Conservation (phyloP, 1,140 invertebrate species). For the Drosophila lacertosa region DNA sequence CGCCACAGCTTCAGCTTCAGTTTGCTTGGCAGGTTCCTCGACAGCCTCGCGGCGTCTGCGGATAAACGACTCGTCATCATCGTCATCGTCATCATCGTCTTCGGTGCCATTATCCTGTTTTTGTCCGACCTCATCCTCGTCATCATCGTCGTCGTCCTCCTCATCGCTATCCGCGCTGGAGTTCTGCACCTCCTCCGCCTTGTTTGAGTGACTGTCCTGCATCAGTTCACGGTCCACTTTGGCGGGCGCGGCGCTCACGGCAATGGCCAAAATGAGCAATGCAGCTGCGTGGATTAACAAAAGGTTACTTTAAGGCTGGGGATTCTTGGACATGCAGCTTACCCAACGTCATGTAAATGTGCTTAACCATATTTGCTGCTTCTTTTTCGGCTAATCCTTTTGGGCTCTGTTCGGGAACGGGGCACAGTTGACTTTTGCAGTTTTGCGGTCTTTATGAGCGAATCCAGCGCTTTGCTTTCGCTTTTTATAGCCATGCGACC, state of each 20-base stretch:
- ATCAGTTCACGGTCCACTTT: slow-evolving; percentile 21
- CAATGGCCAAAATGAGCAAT: slow-evolving; percentile 50
- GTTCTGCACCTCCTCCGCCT: slow-evolving; percentile 26
- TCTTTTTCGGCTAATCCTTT: slow-evolving; percentile 42
- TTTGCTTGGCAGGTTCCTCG: slow-evolving; percentile 20
- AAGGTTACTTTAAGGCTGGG: slow-evolving; percentile 2
- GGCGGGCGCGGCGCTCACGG: slow-evolving; percentile 46
- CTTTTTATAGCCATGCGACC: slow-evolving; percentile 69
- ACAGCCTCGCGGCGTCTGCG: slow-evolving; percentile 55
- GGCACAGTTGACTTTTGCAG: slow-evolving; percentile 69
- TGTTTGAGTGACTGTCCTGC: slow-evolving; percentile 28
- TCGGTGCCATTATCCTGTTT: slow-evolving; percentile 42
- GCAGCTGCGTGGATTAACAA: slow-evolving; percentile 31
- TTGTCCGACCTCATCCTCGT: slow-evolving; percentile 34
- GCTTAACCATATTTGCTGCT: slow-evolving; percentile 59
- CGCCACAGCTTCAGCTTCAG: slow-evolving; percentile 12
- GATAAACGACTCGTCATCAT: slow-evolving; percentile 45
- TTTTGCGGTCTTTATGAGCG: slow-evolving; percentile 80
- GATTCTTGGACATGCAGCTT: slow-evolving; percentile 18
- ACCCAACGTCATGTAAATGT: slow-evolving; percentile 62
- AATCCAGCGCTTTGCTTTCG: slow-evolving; percentile 77
- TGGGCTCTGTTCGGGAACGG: slow-evolving; percentile 12
- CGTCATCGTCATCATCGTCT: slow-evolving; percentile 61
- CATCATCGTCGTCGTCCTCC: slow-evolving; percentile 39
- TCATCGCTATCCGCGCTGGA: slow-evolving; percentile 59